Base-by-base conservation (phyloP, 2,113 vertebrate genomes). In the Cyprinodon tularosa region DNA sequence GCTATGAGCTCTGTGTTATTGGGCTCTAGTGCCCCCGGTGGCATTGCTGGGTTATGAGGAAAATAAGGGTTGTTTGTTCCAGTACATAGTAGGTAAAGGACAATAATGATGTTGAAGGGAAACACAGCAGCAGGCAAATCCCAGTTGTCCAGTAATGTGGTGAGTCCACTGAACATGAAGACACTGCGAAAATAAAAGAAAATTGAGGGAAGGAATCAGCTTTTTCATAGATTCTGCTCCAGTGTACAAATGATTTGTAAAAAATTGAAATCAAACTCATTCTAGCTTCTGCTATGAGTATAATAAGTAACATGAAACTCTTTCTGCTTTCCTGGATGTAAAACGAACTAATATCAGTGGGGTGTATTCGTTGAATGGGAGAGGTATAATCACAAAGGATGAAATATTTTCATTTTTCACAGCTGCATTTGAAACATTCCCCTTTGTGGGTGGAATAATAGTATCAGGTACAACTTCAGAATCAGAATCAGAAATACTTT, bases 31-130 rank as follows among this genome's bases (percentile, higher is more conserved):
- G 62, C 57, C 68, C 81, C 86, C 0, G 83, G 86, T 38, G 91
- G 89, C 2, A 29, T 9, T 2, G 61, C 29, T 0, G 60, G 68
- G 63, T 89, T 50, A 62, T 91, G 91, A 0, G 94, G 94, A 70
- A 90, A 94, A 66, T 93, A 93, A 2, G 87, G 88, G 85, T 93
- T 90, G 65, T 90, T 15, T 2, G 76, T 75, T 62, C 93, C 86
- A 0, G 91, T 94, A 53, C 92, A 94, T 11, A 91, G 87, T 53
- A 94, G 89, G 84, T 93, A 95, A 39, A 95, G 88, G 39, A 92
- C 1, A 6, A 94, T 90, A 44, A 88, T 45, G 4, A 68, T 90
- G 91, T 95, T 95, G 74, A 95, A 95, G 64, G 93, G 94, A 71
- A 92, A 94, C 66, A 94, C 93, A 1, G 85, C 45, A 7, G 88